Percentiles rank a stretch among this genome's conserved stretches.
Evolutionary conservation across 2,797 vertebrate species (phyloP).

Genomic region (Dipus sagitta): DNA sequence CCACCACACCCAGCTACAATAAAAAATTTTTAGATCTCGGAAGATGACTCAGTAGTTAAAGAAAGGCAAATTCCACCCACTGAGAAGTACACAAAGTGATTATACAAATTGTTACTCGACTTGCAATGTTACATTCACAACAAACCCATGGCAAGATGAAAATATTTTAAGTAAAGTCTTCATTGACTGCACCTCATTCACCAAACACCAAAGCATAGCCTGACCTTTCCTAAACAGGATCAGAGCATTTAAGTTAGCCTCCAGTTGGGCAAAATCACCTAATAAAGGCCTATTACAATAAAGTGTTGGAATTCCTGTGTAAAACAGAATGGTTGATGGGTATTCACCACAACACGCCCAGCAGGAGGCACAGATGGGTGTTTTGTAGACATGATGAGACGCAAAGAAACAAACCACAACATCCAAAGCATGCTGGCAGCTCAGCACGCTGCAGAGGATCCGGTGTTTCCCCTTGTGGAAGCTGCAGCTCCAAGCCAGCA

Average conservation of each 20-base stretch:
- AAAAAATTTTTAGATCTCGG: no score
- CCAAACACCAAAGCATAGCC: not conserved
- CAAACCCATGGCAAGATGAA: not conserved
- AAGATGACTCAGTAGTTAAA: no score
- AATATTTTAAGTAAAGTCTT: not conserved
- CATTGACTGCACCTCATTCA: not conserved
- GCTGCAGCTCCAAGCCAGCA: not conserved
- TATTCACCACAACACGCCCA: not conserved
- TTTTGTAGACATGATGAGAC: not conserved
- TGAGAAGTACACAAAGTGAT: not conserved
- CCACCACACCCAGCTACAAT: no score
- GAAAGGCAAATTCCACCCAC: not conserved
- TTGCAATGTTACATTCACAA: not conserved
- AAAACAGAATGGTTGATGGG: not conserved
- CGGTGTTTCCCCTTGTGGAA: not conserved
- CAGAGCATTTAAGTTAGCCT: not conserved
- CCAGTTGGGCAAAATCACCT: not conserved
- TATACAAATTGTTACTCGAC: accelerated
- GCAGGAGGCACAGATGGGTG: not conserved
- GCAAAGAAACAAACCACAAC: not conserved
- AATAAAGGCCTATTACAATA: not conserved
- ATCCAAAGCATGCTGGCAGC: not conserved
- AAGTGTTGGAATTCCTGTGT: not conserved
- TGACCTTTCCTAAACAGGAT: not conserved
- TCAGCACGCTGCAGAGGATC: not conserved